Evolutionary conservation across 1,140 invertebrate species (phyloP).

Genomic region (Atta cephalotes): DNA sequence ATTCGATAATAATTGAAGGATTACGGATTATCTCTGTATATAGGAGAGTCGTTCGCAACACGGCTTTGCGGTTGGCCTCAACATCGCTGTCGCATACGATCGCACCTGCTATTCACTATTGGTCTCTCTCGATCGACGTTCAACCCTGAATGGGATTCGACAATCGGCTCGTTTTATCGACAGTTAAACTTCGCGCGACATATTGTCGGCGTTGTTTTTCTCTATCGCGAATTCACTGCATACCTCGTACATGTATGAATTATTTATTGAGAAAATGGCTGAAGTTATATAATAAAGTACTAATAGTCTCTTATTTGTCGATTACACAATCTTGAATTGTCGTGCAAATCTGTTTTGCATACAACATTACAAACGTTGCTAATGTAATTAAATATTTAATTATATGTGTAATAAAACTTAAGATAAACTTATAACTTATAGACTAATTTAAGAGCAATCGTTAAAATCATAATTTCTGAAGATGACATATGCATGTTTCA

Average conservation of each 20-base stretch:
- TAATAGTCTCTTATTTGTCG: background rate
- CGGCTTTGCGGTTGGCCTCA: conserved; percentile 69
- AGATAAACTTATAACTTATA: background rate
- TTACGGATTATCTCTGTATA: conserved; percentile 77
- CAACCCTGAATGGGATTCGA: conserved; percentile 42
- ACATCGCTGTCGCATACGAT: conserved; percentile 62
- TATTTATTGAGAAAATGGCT: conserved; percentile 12
- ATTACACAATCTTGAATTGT: background rate
- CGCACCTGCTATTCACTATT: conserved; percentile 67
- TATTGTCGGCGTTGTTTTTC: conserved; percentile 12
- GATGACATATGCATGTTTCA: background rate
- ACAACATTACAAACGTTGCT: background rate
- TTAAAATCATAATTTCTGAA: conserved; percentile 3
- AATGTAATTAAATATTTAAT: background rate
- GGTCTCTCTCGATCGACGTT: conserved; percentile 48
- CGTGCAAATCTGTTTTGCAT: background rate
- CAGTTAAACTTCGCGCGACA: conserved; percentile 33
- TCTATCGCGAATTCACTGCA: background rate
- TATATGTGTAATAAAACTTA: background rate
- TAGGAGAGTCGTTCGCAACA: conserved; percentile 48
- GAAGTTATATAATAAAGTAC: background rate
- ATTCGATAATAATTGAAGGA: conserved; percentile 82
- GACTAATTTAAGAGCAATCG: background rate
- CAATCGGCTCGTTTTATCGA: conserved; percentile 20
- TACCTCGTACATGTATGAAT: background rate